These are phyloP conservation scores for Zosterops hypoxanthus DNA, from an alignment of 2,113 vertebrate genomes.

Conservation along the genomic window DNA sequence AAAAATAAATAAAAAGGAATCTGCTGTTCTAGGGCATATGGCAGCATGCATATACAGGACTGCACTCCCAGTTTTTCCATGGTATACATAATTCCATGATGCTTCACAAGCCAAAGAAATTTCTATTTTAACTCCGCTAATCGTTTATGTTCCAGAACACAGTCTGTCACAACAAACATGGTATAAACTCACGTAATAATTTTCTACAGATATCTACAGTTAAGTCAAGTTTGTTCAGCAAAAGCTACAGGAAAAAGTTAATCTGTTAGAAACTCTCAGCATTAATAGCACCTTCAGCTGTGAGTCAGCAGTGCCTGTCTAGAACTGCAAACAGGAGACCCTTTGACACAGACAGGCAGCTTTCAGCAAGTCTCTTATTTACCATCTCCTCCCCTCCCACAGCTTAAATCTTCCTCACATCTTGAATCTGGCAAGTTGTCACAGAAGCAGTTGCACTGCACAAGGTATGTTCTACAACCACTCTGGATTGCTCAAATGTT, in stretches of 20 bases:
- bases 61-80: neutral
- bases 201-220: neutral
- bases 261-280: neutral
- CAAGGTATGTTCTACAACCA: neutral
- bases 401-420: slow-evolving; percentile 1
- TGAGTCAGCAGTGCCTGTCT: slow-evolving; percentile 64
- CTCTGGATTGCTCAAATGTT: neutral
- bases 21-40: neutral
- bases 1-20: neutral
- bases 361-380: slow-evolving; percentile 27
- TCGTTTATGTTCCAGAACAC: neutral
- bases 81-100: slow-evolving; percentile 7
- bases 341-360: slow-evolving; percentile 41
- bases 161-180: neutral
- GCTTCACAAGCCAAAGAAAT: neutral
- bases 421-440: neutral
- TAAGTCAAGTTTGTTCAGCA: neutral
- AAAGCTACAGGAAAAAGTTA: neutral
- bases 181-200: neutral
- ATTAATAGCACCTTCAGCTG: neutral
- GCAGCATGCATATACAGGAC: neutral
- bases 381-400: neutral
- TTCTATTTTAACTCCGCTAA: slow-evolving; percentile 12
- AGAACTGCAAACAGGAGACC: slow-evolving; percentile 37
- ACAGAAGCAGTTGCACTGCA: neutral